Base-by-base conservation (phyloP, 2,888 invertebrate species). In the Stegana nigrithorax region DNA sequence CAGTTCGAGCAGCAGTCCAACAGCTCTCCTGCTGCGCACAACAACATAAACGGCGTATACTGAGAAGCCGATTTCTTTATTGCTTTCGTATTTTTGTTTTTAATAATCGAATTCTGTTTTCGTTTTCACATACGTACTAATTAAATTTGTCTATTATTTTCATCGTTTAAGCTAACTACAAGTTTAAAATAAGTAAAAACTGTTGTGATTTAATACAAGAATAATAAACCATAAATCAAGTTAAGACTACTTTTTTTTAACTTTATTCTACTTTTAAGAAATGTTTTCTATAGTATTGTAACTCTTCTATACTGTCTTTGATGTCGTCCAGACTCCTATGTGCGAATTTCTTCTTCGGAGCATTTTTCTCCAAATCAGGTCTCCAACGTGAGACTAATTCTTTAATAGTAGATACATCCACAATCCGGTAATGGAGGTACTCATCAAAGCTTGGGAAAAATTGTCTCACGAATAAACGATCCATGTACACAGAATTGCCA, bases 321-420 rank as follows among this genome's bases (percentile, higher is more conserved):
- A 98, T 95, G 84, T 97, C 97, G 75, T 90, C 89, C n/a, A 93
- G 75, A 12, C 92, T 90, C 70, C 95, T 88, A 80, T 96, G 95
- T 0, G 83, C 74, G n/a, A 89, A 87, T 55, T 81, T 85, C 78
- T 95, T 95, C 51, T 82, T 81, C 0, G 93, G 93, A 57, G 87
- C 85, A n/a, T 76, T 80, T 12, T 87, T 84, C 72, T 85, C 89
- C 8, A 90, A 82, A 17, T 88, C 86, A 2, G 89, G 89, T 84
- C 91, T 91, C 97, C 97, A 98, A 14, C 93, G 85, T 69, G 88
- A 89, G 10, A 88, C 90, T 59, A 98, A 83, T 85, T 97, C 97
- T 83, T 97, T 97, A 17, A 98, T 86, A 0, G 94, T 90, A 32
- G 94, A 94, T 2, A 97, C 96, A 87, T 98, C 98, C 67, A 99